phyloP scores from a whole-genome alignment of 92 coral and sea anemone species.

The Blastomussa wellsi region DNA sequence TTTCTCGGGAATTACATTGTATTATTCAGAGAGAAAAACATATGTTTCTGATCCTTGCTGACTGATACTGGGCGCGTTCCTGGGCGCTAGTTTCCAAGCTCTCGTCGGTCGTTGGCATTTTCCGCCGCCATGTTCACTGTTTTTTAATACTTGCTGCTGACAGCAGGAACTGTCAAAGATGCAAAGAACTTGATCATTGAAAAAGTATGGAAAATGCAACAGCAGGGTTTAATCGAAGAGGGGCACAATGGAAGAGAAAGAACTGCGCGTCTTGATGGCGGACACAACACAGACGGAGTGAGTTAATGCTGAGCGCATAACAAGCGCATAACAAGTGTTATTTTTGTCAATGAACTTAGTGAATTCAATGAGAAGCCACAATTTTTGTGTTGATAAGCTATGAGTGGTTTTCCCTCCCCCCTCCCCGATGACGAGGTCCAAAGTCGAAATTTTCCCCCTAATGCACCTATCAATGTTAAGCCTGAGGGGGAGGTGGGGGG shows the following conservation, averaged over 20 bases:
- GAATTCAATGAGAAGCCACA: background rate
- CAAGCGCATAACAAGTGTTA: too few species aligned
- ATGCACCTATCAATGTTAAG: too few species aligned
- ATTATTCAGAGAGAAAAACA: too few species aligned
- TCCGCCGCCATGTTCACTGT: constrained; percentile 7
- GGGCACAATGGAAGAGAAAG: background rate
- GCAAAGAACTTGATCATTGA: background rate
- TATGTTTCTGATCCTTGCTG: too few species aligned
- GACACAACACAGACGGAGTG: background rate
- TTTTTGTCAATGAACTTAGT: background rate
- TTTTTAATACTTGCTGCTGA: background rate
- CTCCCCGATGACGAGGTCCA: too few species aligned
- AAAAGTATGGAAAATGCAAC: constrained; percentile 17
- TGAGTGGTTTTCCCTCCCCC: background rate
- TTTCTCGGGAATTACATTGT: too few species aligned
- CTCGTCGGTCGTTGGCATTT: background rate
- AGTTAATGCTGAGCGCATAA: too few species aligned
- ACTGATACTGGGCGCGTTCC: too few species aligned
- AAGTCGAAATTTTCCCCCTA: too few species aligned
- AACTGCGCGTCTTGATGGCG: background rate
- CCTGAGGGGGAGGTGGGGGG: too few species aligned
- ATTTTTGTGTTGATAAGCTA: background rate
- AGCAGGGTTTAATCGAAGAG: background rate
- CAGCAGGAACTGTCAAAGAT: background rate
- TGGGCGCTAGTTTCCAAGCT: constrained; percentile 27